phyloP scores from a whole-genome alignment of 1,140 invertebrate species.

The Drosophila nigromelanica region DNA sequence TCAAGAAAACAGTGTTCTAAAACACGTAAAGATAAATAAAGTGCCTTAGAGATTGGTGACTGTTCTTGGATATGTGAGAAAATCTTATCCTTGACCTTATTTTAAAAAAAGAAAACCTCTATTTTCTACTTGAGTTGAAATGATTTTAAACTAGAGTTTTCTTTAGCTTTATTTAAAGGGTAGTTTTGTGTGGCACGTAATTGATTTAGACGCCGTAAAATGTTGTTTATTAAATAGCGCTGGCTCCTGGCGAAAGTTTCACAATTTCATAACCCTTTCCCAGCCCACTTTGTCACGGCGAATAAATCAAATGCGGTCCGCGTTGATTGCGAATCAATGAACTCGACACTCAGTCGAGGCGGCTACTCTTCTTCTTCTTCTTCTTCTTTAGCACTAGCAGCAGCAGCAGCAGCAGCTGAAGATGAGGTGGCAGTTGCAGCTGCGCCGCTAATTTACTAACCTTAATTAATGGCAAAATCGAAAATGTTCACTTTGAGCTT shows the following conservation, averaged over 20 bases:
- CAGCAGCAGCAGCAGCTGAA: neutral
- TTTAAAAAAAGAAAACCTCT: too few species aligned
- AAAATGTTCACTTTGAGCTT: slow-evolving; percentile 77
- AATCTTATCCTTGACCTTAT: too few species aligned
- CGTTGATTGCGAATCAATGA: slow-evolving; percentile 54
- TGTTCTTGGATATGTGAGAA: too few species aligned
- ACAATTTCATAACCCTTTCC: neutral
- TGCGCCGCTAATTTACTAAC: slow-evolving; percentile 71
- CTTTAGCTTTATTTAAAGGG: too few species aligned
- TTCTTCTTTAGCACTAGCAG: too few species aligned
- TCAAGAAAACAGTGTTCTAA: neutral
- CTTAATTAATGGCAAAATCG: slow-evolving; percentile 78
- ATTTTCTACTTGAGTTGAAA: too few species aligned
- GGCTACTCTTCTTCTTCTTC: too few species aligned
- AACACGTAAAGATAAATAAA: too few species aligned
- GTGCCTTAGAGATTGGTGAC: too few species aligned
- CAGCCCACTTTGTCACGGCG: neutral
- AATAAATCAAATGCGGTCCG: slow-evolving; percentile 47
- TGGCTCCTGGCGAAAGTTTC: slow-evolving; percentile 18
- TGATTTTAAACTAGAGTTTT: too few species aligned
- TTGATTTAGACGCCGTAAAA: slow-evolving; percentile 28
- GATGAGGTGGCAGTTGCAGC: slow-evolving; percentile 42
- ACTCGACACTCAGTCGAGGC: slow-evolving; percentile 34
- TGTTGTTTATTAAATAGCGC: slow-evolving; percentile 45
- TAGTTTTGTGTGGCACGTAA: slow-evolving; percentile 3